A percentile compares a stretch with the other conserved stretches of the same genome.
These are phyloP conservation scores for Xanthia togata DNA, from an alignment of 2,888 invertebrate genomes.

Conservation along the genomic window DNA sequence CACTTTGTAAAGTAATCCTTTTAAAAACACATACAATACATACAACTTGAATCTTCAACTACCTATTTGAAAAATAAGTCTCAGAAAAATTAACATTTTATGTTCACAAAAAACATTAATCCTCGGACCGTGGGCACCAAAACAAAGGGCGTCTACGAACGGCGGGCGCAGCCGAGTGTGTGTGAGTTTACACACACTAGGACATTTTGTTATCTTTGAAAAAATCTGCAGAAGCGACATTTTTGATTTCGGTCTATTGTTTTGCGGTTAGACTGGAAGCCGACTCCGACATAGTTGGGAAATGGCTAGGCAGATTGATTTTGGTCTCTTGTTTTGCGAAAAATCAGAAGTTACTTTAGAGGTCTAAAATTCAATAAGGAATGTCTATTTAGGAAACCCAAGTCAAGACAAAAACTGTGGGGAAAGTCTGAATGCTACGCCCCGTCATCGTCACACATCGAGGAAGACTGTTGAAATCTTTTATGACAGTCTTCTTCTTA, in stretches of 20 bases:
- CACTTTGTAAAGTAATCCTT: not conserved
- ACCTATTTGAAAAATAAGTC: conserved; percentile 51
- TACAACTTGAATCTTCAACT: conserved; percentile 19
- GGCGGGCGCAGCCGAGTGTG: conserved; percentile 73
- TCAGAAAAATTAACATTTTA: conserved; percentile 67
- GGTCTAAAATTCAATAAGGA: not conserved
- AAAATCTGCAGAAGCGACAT: conserved; percentile 56
- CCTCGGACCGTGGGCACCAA: conserved; percentile 76
- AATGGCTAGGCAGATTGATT: not conserved
- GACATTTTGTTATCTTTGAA: conserved; percentile 25
- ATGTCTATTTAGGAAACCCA: not conserved
- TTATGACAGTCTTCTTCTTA: no score
- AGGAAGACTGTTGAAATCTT: not conserved
- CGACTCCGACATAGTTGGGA: no score
- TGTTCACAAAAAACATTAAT: conserved; percentile 73
- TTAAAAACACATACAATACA: conserved; percentile 1
- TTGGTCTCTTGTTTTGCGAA: not conserved
- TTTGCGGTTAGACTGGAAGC: not conserved
- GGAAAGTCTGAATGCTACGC: not conserved
- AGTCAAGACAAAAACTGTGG: not conserved
- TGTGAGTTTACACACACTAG: conserved; percentile 59
- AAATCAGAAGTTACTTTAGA: no score
- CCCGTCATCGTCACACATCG: not conserved
- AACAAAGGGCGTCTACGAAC: conserved; percentile 81
- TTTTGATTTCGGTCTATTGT: conserved; percentile 1